Evolutionary conservation across 2,888 invertebrate genomes (phyloP), one percentile per base, ranked within the genome.

Genomic region (Polymixis lichenea): DNA sequence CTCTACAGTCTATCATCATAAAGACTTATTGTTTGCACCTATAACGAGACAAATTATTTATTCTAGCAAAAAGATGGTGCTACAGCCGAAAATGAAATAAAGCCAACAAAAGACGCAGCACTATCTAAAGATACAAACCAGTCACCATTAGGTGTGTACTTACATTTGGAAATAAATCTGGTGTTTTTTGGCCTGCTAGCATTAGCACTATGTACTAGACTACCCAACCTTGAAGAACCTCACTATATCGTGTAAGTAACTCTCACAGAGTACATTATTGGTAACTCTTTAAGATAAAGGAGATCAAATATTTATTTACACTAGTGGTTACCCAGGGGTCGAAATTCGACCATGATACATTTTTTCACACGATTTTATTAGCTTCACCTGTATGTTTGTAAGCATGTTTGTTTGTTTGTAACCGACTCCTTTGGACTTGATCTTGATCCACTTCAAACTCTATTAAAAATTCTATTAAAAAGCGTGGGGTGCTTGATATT

Each of bases 231-330:
- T 64, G 98, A 98, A 85, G 97, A 98, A 91, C 99, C 99, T 1
- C 97, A 97, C 83, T 98, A 98, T 95, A 98, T 99, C 90, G 99
- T 99, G 99, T 99, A 97, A 98, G 98, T 97, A 80, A 11, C 17
- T 62, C n/a, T 17, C n/a, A n/a, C n/a, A n/a, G n/a, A n/a, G n/a
- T n/a, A n/a, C n/a, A n/a, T n/a, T n/a, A n/a, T n/a, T n/a, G n/a
- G n/a, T n/a, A n/a, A n/a, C 17, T 62, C n/a, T 17, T 11, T n/a
- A 17, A 22, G 17, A 11, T 32, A 58, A 32, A 9, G 43, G 1
- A 32, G 1, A 32, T 56, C n/a, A 58, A 38, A 62, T 32, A n/a
- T 62, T 61, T 38, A 15, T 61, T 22, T 61, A n/a, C 22, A 32
- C 38, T 38, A 38, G 38, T 38, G 38, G 38, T 38, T 38, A 5